Conservation (phyloP, 2,797 vertebrate genomes). For the Austrolebias charrua region DNA sequence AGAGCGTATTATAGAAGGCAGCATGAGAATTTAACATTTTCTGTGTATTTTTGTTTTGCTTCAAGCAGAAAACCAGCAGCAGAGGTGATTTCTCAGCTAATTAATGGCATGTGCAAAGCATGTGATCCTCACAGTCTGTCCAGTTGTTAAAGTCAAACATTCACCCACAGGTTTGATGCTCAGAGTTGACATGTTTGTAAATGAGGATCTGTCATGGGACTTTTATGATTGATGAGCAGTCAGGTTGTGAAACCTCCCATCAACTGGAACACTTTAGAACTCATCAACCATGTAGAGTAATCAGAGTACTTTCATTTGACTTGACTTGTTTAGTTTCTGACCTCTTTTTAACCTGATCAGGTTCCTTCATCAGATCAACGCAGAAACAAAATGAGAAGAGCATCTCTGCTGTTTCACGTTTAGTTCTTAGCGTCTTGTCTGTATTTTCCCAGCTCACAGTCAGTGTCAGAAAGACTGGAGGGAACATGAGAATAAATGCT, state of each 20-base stretch:
- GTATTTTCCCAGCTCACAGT: conserved; percentile 49
- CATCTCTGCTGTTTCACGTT: not conserved
- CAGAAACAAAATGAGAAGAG: too few species aligned
- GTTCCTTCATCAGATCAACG: too few species aligned
- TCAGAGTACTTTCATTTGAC: conserved; percentile 1
- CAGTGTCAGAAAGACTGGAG: conserved; percentile 80
- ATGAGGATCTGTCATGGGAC: conserved; percentile 55
- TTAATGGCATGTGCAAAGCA: conserved; percentile 20
- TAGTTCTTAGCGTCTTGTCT: not conserved
- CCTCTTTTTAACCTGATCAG: too few species aligned
- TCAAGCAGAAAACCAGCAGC: too few species aligned
- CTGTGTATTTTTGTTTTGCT: too few species aligned
- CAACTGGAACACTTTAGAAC: not conserved
- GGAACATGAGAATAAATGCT: conserved; percentile 70
- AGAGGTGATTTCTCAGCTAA: not conserved
- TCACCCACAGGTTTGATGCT: conserved; percentile 41
- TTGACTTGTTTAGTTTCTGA: too few species aligned
- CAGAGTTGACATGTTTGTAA: conserved; percentile 3
- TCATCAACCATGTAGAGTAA: conserved; percentile 7
- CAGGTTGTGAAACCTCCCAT: conserved; percentile 9
- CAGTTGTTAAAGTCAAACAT: conserved; percentile 71
- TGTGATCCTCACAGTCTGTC: conserved; percentile 42
- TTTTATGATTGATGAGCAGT: conserved; percentile 55
- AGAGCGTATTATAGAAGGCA: too few species aligned
- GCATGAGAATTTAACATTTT: too few species aligned